phyloP scores from a whole-genome alignment of 1,140 invertebrate species.

The Caenorhabditis latens region DNA sequence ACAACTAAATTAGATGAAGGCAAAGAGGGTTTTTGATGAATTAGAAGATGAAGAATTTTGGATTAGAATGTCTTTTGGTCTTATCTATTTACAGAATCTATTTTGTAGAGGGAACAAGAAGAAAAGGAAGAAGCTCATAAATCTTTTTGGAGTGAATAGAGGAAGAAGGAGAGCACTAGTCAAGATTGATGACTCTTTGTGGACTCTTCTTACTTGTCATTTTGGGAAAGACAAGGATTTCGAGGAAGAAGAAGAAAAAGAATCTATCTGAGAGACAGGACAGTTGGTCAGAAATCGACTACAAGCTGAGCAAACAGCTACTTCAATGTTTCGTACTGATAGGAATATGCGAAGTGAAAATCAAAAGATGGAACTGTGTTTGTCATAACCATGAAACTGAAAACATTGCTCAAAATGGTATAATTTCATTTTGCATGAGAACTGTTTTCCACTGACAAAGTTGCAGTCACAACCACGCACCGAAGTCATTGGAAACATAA shows the following conservation, averaged over 20 bases:
- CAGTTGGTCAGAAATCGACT: no score
- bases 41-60: neutral
- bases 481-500: no score
- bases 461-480: no score
- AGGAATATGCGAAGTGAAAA: no score
- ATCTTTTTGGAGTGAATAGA: neutral
- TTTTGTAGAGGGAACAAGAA: neutral
- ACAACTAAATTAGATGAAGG: slow-evolving; percentile 41
- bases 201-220: neutral
- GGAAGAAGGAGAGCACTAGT: neutral
- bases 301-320: no score
- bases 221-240: neutral
- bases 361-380: no score
- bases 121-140: slow-evolving; percentile 4
- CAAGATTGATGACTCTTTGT: slow-evolving; percentile 36
- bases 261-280: no score
- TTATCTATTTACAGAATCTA: slow-evolving; percentile 47
- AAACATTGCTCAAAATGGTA: no score
- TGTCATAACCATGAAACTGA: no score
- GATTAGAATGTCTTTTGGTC: neutral
- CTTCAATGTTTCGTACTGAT: no score
- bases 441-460: no score
- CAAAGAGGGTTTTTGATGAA: slow-evolving; percentile 3
- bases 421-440: no score
- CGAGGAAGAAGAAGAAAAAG: neutral